phyloP scores from a whole-genome alignment of 2,113 vertebrate species.

The Cranoglanis bouderius region DNA sequence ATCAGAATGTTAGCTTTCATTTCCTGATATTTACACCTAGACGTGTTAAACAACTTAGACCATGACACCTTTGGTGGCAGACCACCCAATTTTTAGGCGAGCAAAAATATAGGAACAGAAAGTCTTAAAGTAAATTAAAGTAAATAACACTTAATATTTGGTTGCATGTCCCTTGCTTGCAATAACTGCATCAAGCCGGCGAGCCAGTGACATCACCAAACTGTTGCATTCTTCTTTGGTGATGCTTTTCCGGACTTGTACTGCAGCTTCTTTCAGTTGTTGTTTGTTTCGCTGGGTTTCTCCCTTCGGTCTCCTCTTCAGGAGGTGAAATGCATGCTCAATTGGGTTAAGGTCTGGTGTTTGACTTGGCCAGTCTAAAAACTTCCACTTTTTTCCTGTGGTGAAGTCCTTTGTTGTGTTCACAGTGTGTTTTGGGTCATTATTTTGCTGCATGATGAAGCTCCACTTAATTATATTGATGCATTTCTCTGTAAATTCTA shows the following conservation, averaged over 20 bases:
- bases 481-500: too few species aligned
- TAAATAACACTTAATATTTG: not conserved
- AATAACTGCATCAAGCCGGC: not conserved
- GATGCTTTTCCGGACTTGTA: not conserved
- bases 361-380: too few species aligned
- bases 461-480: too few species aligned
- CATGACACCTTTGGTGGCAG: not conserved
- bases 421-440: too few species aligned
- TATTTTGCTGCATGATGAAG: too few species aligned
- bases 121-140: not conserved
- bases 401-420: too few species aligned
- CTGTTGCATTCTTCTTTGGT: not conserved
- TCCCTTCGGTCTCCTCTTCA: not conserved
- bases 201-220: not conserved
- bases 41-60: not conserved
- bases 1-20: not conserved
- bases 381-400: too few species aligned
- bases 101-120: not conserved
- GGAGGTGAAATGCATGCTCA: not conserved
- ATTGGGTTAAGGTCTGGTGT: not conserved
- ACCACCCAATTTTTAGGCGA: not conserved
- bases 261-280: not conserved
- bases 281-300: not conserved
- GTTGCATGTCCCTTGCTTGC: not conserved
- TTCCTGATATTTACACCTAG: not conserved